Evolutionary conservation across 2,113 vertebrate genomes (phyloP).

Genomic region (Podocnemis expansa): DNA sequence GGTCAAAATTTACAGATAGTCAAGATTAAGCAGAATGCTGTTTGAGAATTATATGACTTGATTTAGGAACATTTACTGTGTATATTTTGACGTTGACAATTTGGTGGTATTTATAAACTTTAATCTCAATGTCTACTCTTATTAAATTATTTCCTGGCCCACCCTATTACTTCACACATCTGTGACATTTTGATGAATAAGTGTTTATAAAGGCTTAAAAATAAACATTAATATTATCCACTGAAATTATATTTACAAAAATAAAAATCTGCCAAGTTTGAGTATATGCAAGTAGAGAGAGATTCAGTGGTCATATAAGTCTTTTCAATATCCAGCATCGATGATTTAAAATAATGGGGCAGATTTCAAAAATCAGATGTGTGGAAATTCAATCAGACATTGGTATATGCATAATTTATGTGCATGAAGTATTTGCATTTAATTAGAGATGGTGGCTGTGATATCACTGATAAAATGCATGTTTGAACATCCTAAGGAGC

Average conservation of each 20-base stretch:
- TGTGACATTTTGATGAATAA: background rate
- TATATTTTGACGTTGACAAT: too few relatives aligned
- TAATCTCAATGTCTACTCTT: background rate
- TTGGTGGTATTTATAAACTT: background rate
- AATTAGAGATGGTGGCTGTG: background rate
- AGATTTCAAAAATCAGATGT: background rate
- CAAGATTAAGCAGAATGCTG: too few relatives aligned
- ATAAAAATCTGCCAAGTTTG: too few relatives aligned
- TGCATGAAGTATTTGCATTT: background rate
- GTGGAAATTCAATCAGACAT: too few relatives aligned
- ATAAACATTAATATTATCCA: too few relatives aligned
- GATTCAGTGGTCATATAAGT: slow-evolving; percentile 40
- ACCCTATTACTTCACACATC: background rate
- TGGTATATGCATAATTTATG: too few relatives aligned
- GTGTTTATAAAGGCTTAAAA: background rate
- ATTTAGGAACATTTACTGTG: too few relatives aligned
- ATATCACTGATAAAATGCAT: background rate
- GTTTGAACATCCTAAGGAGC: background rate
- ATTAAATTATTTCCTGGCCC: background rate
- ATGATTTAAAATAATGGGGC: slow-evolving; percentile 27
- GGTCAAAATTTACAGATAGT: too few relatives aligned
- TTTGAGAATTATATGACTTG: too few relatives aligned
- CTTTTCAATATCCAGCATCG: slow-evolving; percentile 38
- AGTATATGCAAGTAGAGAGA: slow-evolving; percentile 27
- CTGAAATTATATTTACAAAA: too few relatives aligned